These are phyloP conservation scores for Alsophila aescularia DNA, from an alignment of 2,888 invertebrate genomes.

Conservation along the genomic window DNA sequence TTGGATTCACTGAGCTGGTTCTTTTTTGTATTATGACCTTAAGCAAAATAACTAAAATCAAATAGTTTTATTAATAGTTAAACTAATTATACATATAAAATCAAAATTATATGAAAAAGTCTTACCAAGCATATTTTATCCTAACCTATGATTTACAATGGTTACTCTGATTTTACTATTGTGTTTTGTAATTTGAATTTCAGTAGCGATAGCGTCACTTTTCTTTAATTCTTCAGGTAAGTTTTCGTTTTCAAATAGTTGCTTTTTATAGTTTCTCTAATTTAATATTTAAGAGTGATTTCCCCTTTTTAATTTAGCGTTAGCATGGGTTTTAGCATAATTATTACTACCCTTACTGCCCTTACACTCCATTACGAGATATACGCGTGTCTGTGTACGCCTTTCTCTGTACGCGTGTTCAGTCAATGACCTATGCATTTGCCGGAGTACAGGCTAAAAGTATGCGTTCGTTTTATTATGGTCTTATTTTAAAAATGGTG, in stretches of 20 bases:
- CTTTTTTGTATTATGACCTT: too few relatives aligned
- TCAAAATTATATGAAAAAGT: too few relatives aligned
- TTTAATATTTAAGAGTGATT: background rate
- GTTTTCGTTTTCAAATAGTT: background rate
- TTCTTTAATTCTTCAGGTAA: too few relatives aligned
- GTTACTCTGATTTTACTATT: too few relatives aligned
- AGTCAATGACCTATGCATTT: slow-evolving; percentile 81
- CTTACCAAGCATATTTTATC: too few relatives aligned
- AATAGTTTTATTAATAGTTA: too few relatives aligned
- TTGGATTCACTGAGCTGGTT: background rate
- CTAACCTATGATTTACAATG: too few relatives aligned
- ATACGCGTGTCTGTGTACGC: slow-evolving; percentile 53
- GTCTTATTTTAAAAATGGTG: slow-evolving; percentile 83
- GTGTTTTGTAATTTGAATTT: too few relatives aligned
- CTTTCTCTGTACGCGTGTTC: slow-evolving; percentile 58
- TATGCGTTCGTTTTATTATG: slow-evolving; percentile 84
- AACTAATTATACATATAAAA: too few relatives aligned
- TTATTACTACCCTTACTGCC: slow-evolving; percentile 24
- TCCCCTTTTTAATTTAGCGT: background rate
- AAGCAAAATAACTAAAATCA: too few relatives aligned
- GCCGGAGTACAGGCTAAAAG: slow-evolving; percentile 83
- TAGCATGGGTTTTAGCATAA: background rate
- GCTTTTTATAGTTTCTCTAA: too few relatives aligned
- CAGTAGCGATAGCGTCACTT: too few relatives aligned
- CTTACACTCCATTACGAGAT: slow-evolving; percentile 29